Evolutionary conservation across 2,888 invertebrate species (phyloP).

Genomic region (Agrochola lota): DNA sequence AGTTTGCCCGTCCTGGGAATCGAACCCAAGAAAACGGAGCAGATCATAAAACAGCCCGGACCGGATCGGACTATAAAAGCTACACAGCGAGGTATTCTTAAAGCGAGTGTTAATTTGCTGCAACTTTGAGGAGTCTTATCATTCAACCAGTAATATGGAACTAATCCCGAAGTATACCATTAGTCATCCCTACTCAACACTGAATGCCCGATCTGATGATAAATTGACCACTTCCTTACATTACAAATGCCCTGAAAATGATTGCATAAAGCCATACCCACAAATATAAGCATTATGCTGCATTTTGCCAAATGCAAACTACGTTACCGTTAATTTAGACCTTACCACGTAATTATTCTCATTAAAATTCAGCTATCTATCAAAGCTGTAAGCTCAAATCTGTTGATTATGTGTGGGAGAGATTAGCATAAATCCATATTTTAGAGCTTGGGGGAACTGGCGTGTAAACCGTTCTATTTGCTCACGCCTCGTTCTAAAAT

Average conservation of each 20-base stretch:
- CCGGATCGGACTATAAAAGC: neutral
- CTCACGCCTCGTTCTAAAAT: neutral
- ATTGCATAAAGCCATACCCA: neutral
- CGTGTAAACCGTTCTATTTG: slow-evolving; percentile 13
- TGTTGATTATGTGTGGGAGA: slow-evolving; percentile 27
- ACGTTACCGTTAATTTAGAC: neutral
- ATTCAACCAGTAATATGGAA: neutral
- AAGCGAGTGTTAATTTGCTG: neutral
- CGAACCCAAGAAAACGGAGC: too few relatives aligned
- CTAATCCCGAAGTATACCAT: neutral
- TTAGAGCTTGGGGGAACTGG: slow-evolving; percentile 13
- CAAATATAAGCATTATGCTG: neutral
- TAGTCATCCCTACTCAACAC: neutral
- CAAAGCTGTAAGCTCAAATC: slow-evolving; percentile 32
- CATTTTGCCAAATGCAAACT: neutral
- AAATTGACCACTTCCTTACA: neutral
- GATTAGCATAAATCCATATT: slow-evolving; percentile 43
- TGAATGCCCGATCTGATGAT: neutral
- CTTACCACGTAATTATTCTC: slow-evolving; percentile 10
- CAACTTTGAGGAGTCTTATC: neutral
- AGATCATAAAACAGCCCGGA: too few relatives aligned
- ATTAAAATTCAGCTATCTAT: slow-evolving; percentile 21
- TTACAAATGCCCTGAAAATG: neutral
- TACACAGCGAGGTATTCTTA: neutral
- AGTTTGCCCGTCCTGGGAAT: too few relatives aligned